Percentiles rank a stretch among this genome's conserved stretches.
Evolutionary conservation across 2,113 vertebrate species (phyloP).

Genomic region (Alaudala cheleensis): DNA sequence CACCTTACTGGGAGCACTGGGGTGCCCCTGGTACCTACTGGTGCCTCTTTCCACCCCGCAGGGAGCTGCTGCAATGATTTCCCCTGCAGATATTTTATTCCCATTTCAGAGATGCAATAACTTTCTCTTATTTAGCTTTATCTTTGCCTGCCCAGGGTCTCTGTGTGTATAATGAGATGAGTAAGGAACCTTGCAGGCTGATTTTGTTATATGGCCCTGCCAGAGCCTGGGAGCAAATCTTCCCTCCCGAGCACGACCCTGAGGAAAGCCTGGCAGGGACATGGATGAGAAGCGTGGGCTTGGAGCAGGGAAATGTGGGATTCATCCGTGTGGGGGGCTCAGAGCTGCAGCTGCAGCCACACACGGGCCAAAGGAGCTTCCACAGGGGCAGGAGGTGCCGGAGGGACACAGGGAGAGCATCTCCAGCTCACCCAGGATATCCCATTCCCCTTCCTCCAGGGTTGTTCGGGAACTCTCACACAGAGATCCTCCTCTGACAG

Average conservation of each 20-base stretch:
- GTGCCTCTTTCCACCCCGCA: background rate
- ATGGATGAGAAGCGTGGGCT: background rate
- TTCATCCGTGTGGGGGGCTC: fast-evolving
- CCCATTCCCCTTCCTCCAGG: background rate
- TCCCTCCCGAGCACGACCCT: background rate
- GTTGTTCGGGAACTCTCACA: background rate
- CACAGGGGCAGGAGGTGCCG: background rate
- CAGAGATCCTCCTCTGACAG: background rate
- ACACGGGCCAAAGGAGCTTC: background rate
- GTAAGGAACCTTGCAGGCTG: conserved; percentile 51
- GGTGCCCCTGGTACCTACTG: fast-evolving
- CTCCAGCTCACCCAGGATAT: background rate
- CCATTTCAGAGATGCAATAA: background rate
- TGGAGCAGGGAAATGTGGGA: background rate
- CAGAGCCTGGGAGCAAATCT: background rate
- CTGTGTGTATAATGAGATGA: conserved; percentile 48
- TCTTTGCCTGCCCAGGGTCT: conserved; percentile 30
- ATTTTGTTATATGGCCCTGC: conserved; percentile 21
- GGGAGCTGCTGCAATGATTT: background rate
- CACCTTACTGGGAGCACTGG: fast-evolving
- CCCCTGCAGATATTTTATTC: background rate
- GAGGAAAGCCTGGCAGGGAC: background rate
- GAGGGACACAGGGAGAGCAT: background rate
- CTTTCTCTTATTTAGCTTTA: conserved; percentile 11
- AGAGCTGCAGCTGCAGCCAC: background rate